phyloP scores from a whole-genome alignment of 2,888 invertebrate species.

The Calameuta pallipes region DNA sequence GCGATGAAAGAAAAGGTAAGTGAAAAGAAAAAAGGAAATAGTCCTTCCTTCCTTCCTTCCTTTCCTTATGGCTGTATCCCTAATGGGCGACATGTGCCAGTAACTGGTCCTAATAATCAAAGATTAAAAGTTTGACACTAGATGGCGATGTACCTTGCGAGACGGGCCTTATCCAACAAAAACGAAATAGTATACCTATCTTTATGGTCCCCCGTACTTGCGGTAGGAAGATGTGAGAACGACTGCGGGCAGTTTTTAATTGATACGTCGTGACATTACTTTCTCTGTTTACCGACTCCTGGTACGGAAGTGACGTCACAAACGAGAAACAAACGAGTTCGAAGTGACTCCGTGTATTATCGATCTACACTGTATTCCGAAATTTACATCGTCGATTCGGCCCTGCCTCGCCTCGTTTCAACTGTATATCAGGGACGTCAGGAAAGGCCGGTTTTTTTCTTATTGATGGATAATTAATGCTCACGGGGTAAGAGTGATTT shows the following conservation, averaged over 20 bases:
- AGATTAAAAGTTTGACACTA: too few relatives aligned
- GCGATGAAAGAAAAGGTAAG: neutral
- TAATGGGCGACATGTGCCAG: too few relatives aligned
- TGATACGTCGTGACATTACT: constrained; percentile 19
- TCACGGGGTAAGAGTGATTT: neutral
- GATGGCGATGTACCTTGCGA: too few relatives aligned
- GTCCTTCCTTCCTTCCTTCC: neutral
- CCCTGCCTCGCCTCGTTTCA: neutral
- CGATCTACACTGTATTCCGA: neutral
- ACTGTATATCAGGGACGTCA: neutral
- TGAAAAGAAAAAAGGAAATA: neutral
- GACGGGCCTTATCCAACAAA: neutral
- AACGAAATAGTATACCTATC: neutral
- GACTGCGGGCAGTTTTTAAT: constrained; percentile 19
- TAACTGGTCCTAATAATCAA: too few relatives aligned
- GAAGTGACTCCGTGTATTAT: constrained; percentile 16
- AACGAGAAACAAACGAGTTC: constrained; percentile 17
- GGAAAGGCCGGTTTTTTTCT: neutral
- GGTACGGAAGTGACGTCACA: constrained; percentile 17
- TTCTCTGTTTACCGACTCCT: constrained; percentile 8
- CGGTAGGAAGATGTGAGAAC: neutral
- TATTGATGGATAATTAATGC: neutral
- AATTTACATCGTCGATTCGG: neutral
- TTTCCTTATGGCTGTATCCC: too few relatives aligned
- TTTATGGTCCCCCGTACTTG: neutral